Evolutionary conservation across 2,797 vertebrate species (phyloP), one percentile per base, ranked within the genome.

Genomic region (Lagodon rhomboides): DNA sequence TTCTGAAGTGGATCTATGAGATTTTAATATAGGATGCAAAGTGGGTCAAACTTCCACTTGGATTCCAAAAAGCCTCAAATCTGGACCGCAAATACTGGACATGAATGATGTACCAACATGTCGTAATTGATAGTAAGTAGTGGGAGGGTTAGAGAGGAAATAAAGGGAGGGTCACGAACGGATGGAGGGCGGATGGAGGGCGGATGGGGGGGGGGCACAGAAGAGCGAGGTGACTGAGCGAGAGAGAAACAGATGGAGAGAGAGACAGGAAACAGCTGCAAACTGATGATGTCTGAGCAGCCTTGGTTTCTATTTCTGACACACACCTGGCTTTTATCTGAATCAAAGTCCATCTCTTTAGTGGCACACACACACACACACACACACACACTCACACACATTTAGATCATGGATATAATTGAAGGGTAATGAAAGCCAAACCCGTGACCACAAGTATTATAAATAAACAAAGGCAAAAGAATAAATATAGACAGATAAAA

Each of bases 251-350:
- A 68, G 73, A 78, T 58, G 65, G 77, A 77, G 70, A 67, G 47
- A 53, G 23, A 75, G 59, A 79, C 41, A 80, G 83, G 78, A 85
- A 85, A 68, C 85, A 83, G 85, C 85, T 86, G 82, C 82, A 75
- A 73, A 75, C 34, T 72, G 68, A 77, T 77, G 71, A 79, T 73
- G 61, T 85, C 61, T 76, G 76, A 84, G 67, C 50, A 71, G 83
- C 65, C 80, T 75, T 27, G n/a, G 68, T 80, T 87, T 90, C 89
- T 85, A 87, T 86, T 87, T 87, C 82, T 71, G 79, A 87, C 71
- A 79, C 61, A 82, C 87, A 89, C 79, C 86, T 90, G 90, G 75
- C 86, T 86, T 86, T 89, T 71, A 84, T 87, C 75, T 61, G 55
- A 76, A 73, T 79, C 69, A 89, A 82, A 87, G 84, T 66, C 51